Evolutionary conservation across 2,797 vertebrate genomes (phyloP), one percentile per base, ranked within the genome.

Genomic region (Ispidina picta): DNA sequence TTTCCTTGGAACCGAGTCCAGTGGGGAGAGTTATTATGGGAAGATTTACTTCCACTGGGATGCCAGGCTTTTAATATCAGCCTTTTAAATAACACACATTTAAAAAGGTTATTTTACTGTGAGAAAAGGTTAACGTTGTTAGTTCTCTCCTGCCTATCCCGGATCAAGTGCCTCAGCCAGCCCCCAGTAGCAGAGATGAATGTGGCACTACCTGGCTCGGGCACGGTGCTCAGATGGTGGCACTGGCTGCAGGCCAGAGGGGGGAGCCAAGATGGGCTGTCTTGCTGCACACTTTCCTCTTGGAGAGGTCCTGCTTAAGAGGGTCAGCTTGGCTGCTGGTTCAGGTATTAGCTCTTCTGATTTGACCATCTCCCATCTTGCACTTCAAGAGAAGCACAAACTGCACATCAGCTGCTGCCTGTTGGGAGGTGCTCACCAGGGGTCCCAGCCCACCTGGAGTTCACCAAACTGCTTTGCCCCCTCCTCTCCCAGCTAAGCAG

Each of bases 11-110:
- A 88, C 83, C 2, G 55, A 92, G 86, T 76, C 90, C 90, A 89
- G 68, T 21, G 9, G 73, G 77, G 66, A 72, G 58, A 85, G 71
- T 91, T 95, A 94, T 70, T 86, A 90, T 56, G 76, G 86, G 69
- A 96, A 96, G 91, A 96, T 85, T 91, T 92, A 95, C 85, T 91
- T 91, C 72, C 63, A 92, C 26, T 12, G 68, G 73, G 86, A 89
- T 73, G 79, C 78, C 83, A 90, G 37, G 82, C 86, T 92, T 94
- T 93, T 91, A 96, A 81, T 90, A 92, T 83, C 64, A 48, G 19
- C 49, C 73, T 83, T 78, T 94, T 90, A 89, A 95, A 93, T 95
- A 94, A 87, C n/a, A 54, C 90, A 93, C 88, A 76, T 85, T 90
- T 85, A 16, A 85, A 94, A 88, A 93, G 93, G 91, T 94, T 94